phyloP scores from a whole-genome alignment of 1,140 invertebrate species.

The Calycopis cecrops region DNA sequence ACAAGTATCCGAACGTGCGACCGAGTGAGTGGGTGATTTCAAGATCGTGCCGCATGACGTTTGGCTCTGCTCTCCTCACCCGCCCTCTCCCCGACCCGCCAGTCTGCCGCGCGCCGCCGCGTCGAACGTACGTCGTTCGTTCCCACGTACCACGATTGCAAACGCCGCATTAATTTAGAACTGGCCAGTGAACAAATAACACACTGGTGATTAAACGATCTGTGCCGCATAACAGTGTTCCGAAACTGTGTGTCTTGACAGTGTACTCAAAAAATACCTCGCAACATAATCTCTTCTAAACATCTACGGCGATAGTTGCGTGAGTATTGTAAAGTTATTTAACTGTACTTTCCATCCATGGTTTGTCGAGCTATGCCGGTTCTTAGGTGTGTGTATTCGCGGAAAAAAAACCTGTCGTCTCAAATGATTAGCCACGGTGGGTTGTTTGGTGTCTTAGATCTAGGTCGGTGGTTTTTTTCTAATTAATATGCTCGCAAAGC shows the following conservation, averaged over 20 bases:
- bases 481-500: background rate
- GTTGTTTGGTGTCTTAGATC: conserved; percentile 42
- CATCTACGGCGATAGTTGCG: conserved; percentile 42
- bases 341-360: conserved; percentile 66
- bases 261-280: conserved; percentile 40
- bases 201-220: conserved; percentile 38
- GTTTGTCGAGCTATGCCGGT: conserved; percentile 49
- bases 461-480: conserved; percentile 25
- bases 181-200: conserved; percentile 45
- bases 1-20: conserved; percentile 28
- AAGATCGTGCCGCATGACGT: conserved; percentile 38
- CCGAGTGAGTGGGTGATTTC: conserved; percentile 38
- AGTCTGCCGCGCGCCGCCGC: conserved; percentile 51
- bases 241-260: conserved; percentile 31
- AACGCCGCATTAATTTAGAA: conserved; percentile 44
- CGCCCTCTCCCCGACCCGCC: conserved; percentile 25
- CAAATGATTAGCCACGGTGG: conserved; percentile 41
- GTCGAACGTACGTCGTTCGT: conserved; percentile 22
- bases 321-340: conserved; percentile 62
- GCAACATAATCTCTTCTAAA: conserved; percentile 42
- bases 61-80: conserved; percentile 26
- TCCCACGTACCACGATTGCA: conserved; percentile 24
- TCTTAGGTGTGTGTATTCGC: conserved; percentile 54
- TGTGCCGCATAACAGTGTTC: conserved; percentile 32
- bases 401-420: conserved; percentile 58